Evolutionary conservation across 2,888 invertebrate species (phyloP).

Genomic region (Encarsia formosa): DNA sequence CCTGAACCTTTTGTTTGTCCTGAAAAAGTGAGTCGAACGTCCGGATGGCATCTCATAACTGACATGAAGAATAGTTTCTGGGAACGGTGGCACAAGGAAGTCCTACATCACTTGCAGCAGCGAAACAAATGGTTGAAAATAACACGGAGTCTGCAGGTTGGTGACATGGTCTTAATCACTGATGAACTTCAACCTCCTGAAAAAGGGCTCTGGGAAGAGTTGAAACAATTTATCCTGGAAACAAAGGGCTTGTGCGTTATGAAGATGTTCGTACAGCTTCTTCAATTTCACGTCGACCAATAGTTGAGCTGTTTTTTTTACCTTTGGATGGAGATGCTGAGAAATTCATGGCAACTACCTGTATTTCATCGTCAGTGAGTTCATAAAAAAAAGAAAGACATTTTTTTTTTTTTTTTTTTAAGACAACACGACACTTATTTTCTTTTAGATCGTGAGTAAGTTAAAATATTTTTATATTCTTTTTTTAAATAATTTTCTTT

Average conservation of each 20-base stretch:
- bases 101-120: neutral
- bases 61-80: neutral
- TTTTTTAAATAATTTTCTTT: no score
- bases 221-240: slow-evolving; percentile 17
- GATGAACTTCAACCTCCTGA: slow-evolving; percentile 22
- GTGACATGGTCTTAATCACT: slow-evolving; percentile 20
- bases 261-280: slow-evolving; percentile 22
- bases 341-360: no score
- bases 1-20: neutral
- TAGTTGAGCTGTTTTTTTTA: neutral
- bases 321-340: no score
- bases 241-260: slow-evolving; percentile 23
- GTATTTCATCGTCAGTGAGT: no score
- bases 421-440: no score
- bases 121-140: neutral
- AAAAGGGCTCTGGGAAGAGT: slow-evolving; percentile 26
- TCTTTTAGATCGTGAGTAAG: no score
- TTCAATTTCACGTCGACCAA: neutral
- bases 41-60: neutral
- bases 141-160: neutral
- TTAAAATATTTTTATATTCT: no score
- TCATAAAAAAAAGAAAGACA: no score
- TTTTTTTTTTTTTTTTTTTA: no score
- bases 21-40: neutral
- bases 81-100: neutral